Percentiles rank a stretch among this genome's conserved stretches.
phyloP scores from a whole-genome alignment of 53 echinoderm and acorn worm species.

The Arbacia lixula region DNA sequence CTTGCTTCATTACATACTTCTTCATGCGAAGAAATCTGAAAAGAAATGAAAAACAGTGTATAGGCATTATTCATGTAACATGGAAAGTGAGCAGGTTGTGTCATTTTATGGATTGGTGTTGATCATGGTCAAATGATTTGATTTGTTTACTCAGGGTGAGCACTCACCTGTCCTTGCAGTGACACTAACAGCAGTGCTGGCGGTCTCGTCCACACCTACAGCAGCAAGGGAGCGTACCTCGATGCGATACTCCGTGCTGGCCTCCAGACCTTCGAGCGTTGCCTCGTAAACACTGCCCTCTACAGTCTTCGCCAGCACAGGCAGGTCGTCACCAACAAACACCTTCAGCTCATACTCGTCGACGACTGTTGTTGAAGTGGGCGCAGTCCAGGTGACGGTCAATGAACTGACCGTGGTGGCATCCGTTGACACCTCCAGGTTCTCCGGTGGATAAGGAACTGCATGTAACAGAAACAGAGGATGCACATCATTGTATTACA shows the following conservation, averaged over 20 bases:
- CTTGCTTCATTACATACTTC: too few relatives aligned
- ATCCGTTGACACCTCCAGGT: background rate
- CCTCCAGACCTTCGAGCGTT: background rate
- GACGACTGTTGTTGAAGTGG: background rate
- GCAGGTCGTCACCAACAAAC: background rate
- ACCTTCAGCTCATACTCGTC: background rate
- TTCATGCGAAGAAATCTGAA: too few relatives aligned
- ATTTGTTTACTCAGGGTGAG: background rate
- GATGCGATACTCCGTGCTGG: constrained; percentile 11
- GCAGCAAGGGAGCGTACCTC: background rate
- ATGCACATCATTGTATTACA: too few relatives aligned
- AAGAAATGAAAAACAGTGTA: too few relatives aligned
- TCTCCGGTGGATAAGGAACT: background rate
- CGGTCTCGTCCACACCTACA: background rate
- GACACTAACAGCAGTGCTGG: background rate
- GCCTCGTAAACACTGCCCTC: background rate
- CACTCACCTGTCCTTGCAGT: constrained; percentile 11
- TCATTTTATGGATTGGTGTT: too few relatives aligned
- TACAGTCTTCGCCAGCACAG: background rate
- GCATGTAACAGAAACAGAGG: background rate
- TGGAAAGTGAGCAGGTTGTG: too few relatives aligned
- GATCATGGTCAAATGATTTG: too few relatives aligned
- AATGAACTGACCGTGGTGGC: background rate
- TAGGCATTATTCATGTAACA: too few relatives aligned
- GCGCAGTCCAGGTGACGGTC: background rate